A percentile compares a stretch with the other conserved stretches of the same genome.
Evolutionary conservation across 2,888 invertebrate species (phyloP).

Genomic region (Ypsolopha scabrella): DNA sequence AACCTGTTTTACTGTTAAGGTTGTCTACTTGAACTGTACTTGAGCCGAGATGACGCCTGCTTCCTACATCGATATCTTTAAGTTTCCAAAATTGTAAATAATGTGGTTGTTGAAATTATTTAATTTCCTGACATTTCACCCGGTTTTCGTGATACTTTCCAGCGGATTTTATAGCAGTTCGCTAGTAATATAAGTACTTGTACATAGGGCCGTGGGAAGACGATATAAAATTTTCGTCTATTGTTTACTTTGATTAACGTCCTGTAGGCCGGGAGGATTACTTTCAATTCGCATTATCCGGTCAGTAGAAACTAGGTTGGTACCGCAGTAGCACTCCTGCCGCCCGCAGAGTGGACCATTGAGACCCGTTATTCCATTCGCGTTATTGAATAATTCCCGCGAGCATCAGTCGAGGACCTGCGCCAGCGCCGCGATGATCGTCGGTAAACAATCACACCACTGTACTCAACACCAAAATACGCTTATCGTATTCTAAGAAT

Average conservation of each 20-base stretch:
- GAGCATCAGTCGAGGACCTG: conserved; percentile 23
- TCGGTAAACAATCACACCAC: conserved; percentile 21
- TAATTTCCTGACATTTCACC: too few relatives aligned
- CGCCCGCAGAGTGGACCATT: conserved; percentile 45
- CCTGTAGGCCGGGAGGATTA: conserved; percentile 39
- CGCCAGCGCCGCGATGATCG: conserved; percentile 25
- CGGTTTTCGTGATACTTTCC: too few relatives aligned
- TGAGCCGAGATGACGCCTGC: too few relatives aligned
- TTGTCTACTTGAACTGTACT: too few relatives aligned
- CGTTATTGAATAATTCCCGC: conserved; percentile 65
- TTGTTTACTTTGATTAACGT: not conserved
- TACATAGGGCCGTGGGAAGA: not conserved
- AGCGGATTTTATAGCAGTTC: too few relatives aligned
- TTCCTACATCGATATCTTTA: too few relatives aligned
- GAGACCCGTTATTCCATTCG: conserved; percentile 62
- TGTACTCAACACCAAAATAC: not conserved
- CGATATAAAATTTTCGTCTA: not conserved
- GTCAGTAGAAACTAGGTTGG: conserved; percentile 61
- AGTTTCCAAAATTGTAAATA: too few relatives aligned
- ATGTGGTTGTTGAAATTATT: too few relatives aligned
- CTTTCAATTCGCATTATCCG: conserved; percentile 67
- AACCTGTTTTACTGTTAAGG: too few relatives aligned
- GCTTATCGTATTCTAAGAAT: not conserved
- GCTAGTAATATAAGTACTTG: too few relatives aligned
- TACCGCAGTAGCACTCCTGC: conserved; percentile 17